A percentile compares a stretch with the other conserved stretches of the same genome.
Evolutionary conservation across 2,888 invertebrate genomes (phyloP).

Genomic region (Loripinus fragilis): DNA sequence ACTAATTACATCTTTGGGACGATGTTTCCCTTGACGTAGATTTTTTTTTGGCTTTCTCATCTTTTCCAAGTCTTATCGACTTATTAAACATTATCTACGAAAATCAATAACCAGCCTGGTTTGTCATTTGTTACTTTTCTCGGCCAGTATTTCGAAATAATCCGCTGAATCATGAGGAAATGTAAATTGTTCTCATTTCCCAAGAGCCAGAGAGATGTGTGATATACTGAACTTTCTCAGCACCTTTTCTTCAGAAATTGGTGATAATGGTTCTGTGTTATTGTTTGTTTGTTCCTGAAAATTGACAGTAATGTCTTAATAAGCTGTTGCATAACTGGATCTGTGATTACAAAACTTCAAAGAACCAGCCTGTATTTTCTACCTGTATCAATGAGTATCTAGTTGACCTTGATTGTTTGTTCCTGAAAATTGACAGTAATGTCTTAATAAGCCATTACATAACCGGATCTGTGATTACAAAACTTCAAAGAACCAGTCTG

Average conservation of each 20-base stretch:
- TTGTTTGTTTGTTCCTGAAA: not conserved
- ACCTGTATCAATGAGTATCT: slow-evolving; percentile 7
- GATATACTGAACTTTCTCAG: not conserved
- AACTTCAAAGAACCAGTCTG: slow-evolving; percentile 9
- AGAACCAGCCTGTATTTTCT: slow-evolving; percentile 5
- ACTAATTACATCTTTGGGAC: too few species aligned
- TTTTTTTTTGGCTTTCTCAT: not conserved
- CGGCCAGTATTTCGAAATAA: slow-evolving; percentile 8
- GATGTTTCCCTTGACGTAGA: slow-evolving; percentile 1
- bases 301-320: not conserved
- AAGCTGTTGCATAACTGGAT: not conserved
- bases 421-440: too few species aligned
- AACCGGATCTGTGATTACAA: not conserved
- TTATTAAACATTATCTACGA: slow-evolving; percentile 2
- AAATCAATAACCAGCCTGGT: slow-evolving; percentile 13
- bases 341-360: not conserved
- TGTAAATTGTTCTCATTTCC: not conserved
- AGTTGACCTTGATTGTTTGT: slow-evolving; percentile 7
- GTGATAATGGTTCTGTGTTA: slow-evolving; percentile 1
- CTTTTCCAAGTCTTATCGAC: not conserved
- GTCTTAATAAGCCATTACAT: too few species aligned
- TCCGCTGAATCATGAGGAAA: slow-evolving; percentile 6
- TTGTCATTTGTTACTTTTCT: slow-evolving; percentile 21
- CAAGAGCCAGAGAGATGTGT: not conserved
- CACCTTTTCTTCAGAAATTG: not conserved